Conservation (phyloP, 2,113 vertebrate species). For the Rhinopomastus cyanomelas region DNA sequence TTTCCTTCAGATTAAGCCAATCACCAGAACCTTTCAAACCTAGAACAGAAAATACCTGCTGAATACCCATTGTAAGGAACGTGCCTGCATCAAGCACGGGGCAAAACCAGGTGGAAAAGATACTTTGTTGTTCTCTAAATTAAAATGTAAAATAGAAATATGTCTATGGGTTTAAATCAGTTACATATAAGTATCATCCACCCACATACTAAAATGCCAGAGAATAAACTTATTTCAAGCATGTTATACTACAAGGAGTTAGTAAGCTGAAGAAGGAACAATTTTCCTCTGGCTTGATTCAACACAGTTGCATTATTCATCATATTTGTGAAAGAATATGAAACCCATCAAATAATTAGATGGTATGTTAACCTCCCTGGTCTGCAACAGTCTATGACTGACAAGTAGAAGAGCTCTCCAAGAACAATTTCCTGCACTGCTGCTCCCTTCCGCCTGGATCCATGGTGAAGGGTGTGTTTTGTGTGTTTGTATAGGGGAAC, state of each 20-base stretch:
- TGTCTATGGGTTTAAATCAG: neutral
- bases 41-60: neutral
- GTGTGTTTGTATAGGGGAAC: neutral
- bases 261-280: neutral
- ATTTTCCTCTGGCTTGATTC: neutral
- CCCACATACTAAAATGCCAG: neutral
- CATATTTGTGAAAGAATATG: constrained; percentile 8
- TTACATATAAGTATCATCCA: neutral
- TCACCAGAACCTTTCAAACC: neutral
- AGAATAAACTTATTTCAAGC: neutral
- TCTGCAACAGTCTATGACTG: constrained; percentile 22
- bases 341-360: constrained; percentile 1
- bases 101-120: neutral
- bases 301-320: constrained; percentile 26
- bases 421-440: neutral
- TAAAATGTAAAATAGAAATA: neutral
- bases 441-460: neutral
- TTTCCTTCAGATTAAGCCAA: neutral
- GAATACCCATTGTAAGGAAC: neutral
- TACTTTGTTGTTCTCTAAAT: neutral
- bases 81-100: neutral
- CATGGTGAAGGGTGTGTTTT: neutral
- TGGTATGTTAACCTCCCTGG: neutral
- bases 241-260: neutral
- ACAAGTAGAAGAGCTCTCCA: neutral